phyloP scores from a whole-genome alignment of 2,113 vertebrate genomes.

The Hippocampus barbouri region DNA sequence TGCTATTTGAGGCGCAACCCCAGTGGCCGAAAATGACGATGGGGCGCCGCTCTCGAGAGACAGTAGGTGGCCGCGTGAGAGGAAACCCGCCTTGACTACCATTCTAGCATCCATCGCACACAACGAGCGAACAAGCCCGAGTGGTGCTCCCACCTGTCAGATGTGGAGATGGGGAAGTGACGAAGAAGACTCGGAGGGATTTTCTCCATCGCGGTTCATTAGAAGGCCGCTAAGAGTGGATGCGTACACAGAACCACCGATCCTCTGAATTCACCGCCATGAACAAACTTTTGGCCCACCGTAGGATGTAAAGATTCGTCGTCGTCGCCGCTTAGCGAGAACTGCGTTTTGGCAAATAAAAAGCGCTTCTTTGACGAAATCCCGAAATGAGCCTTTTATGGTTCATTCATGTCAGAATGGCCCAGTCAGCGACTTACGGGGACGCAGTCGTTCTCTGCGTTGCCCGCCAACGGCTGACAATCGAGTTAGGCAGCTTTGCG shows the following conservation, averaged over 20 bases:
- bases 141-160: slow-evolving; percentile 30
- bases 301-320: not conserved
- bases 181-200: not conserved
- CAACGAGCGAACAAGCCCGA: slow-evolving; percentile 25
- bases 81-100: slow-evolving; percentile 53
- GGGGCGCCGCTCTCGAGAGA: slow-evolving; percentile 58
- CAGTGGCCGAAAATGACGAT: slow-evolving; percentile 57
- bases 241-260: not conserved
- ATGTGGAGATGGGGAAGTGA: slow-evolving; percentile 11
- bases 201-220: slow-evolving; percentile 49
- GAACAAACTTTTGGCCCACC: not conserved
- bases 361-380: not conserved
- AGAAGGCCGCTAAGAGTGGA: slow-evolving; percentile 41
- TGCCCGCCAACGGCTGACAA: slow-evolving; percentile 46
- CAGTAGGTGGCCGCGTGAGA: slow-evolving; percentile 47
- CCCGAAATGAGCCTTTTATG: not conserved
- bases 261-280: not conserved
- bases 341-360: not conserved
- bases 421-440: not conserved
- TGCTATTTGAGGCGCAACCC: slow-evolving; percentile 67
- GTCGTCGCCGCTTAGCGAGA: not conserved
- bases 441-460: not conserved
- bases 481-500: slow-evolving; percentile 60
- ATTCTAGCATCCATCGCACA: slow-evolving; percentile 55
- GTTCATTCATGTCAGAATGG: not conserved